Conservation (phyloP, 2,797 vertebrate genomes). For the Uromys caudimaculatus region DNA sequence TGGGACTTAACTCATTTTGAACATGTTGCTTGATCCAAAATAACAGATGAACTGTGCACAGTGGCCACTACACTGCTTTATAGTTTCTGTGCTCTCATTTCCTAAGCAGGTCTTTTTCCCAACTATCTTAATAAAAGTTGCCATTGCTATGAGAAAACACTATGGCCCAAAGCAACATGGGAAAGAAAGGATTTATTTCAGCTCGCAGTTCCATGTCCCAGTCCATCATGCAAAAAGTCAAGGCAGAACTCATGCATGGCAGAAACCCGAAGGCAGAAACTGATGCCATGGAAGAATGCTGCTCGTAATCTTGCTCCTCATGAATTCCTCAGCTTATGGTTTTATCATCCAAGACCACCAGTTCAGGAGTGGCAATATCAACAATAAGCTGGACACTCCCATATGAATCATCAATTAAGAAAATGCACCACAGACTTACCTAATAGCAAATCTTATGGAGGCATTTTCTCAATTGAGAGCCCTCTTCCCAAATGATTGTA, state of each 20-base stretch:
- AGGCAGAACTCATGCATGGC: neutral
- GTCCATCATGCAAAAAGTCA: neutral
- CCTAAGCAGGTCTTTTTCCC: neutral
- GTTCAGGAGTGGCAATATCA: no score
- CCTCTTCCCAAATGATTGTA: neutral
- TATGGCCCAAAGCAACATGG: neutral
- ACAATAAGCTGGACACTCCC: no score
- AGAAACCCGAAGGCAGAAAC: neutral
- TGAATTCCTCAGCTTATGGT: neutral
- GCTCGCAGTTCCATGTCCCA: neutral
- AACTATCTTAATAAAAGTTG: neutral
- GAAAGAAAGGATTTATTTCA: neutral
- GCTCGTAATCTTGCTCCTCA: neutral
- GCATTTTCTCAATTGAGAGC: neutral
- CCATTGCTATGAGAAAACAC: neutral
- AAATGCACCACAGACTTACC: neutral
- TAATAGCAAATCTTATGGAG: neutral
- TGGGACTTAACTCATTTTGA: neutral
- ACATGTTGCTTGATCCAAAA: neutral
- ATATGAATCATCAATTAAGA: neutral
- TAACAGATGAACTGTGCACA: neutral
- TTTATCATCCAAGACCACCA: neutral
- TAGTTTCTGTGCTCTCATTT: neutral
- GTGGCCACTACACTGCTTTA: neutral
- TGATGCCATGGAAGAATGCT: neutral